A percentile compares a stretch with the other conserved stretches of the same genome.
Evolutionary conservation across 2,113 vertebrate genomes (phyloP).

Genomic region (Erinaceus europaeus): DNA sequence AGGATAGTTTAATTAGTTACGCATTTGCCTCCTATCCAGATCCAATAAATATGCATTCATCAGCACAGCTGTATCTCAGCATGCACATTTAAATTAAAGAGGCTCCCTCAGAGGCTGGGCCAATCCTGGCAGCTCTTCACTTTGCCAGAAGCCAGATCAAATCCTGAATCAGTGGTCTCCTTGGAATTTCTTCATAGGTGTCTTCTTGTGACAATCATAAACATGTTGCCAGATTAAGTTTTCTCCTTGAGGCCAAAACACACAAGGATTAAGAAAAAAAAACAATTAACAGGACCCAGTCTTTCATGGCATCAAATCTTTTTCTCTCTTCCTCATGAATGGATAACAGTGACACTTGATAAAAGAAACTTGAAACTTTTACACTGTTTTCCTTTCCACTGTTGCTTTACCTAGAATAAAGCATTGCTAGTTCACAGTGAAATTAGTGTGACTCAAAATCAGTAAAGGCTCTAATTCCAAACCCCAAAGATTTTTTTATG

Average conservation of each 20-base stretch:
- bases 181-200: constrained; percentile 67
- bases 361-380: background rate
- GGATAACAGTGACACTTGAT: background rate
- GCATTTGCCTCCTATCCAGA: constrained; percentile 82
- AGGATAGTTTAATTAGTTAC: constrained; percentile 80
- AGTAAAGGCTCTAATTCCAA: no score
- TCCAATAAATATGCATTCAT: constrained; percentile 83
- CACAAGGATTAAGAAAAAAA: background rate
- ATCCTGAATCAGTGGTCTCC: constrained; percentile 76
- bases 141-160: constrained; percentile 81
- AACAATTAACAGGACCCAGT: background rate
- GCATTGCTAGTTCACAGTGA: background rate
- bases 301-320: constrained; percentile 1
- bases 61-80: constrained; percentile 85
- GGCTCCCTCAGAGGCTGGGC: constrained; percentile 80
- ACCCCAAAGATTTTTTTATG: background rate
- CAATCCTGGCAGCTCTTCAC: constrained; percentile 77
- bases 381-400: background rate
- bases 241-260: background rate
- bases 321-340: background rate
- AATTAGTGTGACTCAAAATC: no score
- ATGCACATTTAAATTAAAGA: constrained; percentile 83
- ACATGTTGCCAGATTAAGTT: constrained; percentile 45
- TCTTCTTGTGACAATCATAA: constrained; percentile 52
- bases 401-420: constrained; percentile 12